A percentile compares a stretch with the other conserved stretches of the same genome.
These are phyloP conservation scores for Tapirus terrestris DNA, from an alignment of 2,113 vertebrate genomes.

Conservation along the genomic window DNA sequence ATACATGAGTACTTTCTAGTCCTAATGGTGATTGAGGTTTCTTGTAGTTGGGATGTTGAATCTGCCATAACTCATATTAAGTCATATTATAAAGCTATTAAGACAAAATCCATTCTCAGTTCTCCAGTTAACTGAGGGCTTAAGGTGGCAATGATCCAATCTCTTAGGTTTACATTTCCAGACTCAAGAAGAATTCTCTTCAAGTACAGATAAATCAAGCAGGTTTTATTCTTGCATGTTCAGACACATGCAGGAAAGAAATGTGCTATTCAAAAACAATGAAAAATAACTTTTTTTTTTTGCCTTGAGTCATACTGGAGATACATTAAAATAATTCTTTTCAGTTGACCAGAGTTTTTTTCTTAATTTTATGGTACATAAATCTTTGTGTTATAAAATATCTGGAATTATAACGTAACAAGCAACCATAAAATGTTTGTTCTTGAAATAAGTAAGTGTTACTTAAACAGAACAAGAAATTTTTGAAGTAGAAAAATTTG, in stretches of 20 bases:
- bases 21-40: neutral
- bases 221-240: constrained; percentile 52
- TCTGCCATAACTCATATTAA: neutral
- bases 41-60: neutral
- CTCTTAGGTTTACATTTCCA: constrained; percentile 52
- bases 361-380: neutral
- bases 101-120: constrained; percentile 17
- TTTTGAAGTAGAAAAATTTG: neutral
- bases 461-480: neutral
- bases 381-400: constrained; percentile 26
- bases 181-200: constrained; percentile 50
- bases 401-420: constrained; percentile 6
- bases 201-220: constrained; percentile 31
- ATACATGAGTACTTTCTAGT: neutral
- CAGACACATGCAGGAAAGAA: neutral
- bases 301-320: neutral
- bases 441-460: constrained; percentile 40
- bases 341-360: neutral
- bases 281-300: constrained; percentile 36
- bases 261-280: constrained; percentile 18
- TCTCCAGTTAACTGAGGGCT: constrained; percentile 10
- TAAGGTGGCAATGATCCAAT: constrained; percentile 3
- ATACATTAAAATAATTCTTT: neutral
- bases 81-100: neutral
- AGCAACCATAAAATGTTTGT: neutral